These are phyloP conservation scores for Taenaris catops DNA, from an alignment of 2,888 invertebrate species.

Conservation along the genomic window DNA sequence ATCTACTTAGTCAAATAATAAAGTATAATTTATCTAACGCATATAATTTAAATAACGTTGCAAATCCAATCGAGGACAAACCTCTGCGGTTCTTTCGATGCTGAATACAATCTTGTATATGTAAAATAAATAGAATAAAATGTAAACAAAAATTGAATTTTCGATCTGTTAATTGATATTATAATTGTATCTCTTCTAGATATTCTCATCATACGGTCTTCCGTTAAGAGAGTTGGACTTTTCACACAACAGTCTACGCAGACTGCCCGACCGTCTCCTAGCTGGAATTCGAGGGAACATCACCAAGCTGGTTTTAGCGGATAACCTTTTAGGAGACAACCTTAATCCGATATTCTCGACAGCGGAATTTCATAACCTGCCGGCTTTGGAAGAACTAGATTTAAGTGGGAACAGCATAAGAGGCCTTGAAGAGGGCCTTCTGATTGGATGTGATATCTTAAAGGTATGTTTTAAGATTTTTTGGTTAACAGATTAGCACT, in stretches of 20 bases:
- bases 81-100: too few relatives aligned
- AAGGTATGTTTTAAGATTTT: conserved; percentile 80
- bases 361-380: conserved; percentile 89
- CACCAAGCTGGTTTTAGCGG: conserved; percentile 84
- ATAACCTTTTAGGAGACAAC: conserved; percentile 93
- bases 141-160: too few relatives aligned
- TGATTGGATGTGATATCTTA: conserved; percentile 89
- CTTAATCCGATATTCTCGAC: conserved; percentile 95
- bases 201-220: conserved; percentile 85
- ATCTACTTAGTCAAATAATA: too few relatives aligned
- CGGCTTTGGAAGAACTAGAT: conserved; percentile 86
- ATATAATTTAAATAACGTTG: too few relatives aligned
- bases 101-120: too few relatives aligned
- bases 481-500: too few relatives aligned
- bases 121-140: too few relatives aligned
- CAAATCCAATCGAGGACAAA: too few relatives aligned
- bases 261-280: conserved; percentile 88
- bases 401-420: conserved; percentile 90
- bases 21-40: too few relatives aligned
- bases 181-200: conserved; percentile 52
- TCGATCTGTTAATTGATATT: too few relatives aligned
- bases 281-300: conserved; percentile 83
- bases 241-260: conserved; percentile 88
- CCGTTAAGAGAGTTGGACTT: conserved; percentile 89
- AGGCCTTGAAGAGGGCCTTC: conserved; percentile 91